Conservation (phyloP, 2,888 invertebrate species). For the Neoaliturus tenellus region DNA sequence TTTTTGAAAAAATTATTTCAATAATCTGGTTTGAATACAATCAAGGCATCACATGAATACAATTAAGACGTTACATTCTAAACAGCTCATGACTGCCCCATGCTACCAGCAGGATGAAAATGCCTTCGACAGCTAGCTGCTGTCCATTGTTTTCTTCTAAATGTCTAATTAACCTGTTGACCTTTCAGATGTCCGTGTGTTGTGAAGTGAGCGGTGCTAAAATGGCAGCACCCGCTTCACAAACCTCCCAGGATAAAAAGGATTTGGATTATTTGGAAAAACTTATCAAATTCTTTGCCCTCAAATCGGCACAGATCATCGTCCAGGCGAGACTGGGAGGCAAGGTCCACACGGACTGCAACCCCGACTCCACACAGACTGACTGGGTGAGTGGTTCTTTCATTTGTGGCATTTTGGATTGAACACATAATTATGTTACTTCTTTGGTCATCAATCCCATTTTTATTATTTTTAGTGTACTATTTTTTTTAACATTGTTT, state of each 20-base stretch:
- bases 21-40: too few relatives aligned
- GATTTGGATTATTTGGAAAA: constrained; percentile 94
- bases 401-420: too few relatives aligned
- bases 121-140: too few relatives aligned
- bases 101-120: neutral
- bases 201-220: constrained; percentile 47
- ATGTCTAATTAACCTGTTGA: neutral
- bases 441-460: too few relatives aligned
- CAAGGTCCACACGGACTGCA: constrained; percentile 88
- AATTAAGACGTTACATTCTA: too few relatives aligned
- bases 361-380: constrained; percentile 84
- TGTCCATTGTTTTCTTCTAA: neutral
- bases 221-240: constrained; percentile 52
- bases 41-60: too few relatives aligned
- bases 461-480: too few relatives aligned
- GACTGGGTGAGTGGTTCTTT: constrained; percentile 88
- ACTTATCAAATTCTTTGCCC: constrained; percentile 90
- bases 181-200: constrained; percentile 44
- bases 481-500: too few relatives aligned
- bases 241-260: constrained; percentile 77
- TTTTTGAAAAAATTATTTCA: too few relatives aligned
- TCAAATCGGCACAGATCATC: constrained; percentile 93
- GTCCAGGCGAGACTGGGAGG: constrained; percentile 94
- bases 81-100: neutral
- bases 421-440: too few relatives aligned